A percentile compares a stretch with the other conserved stretches of the same genome.
These are phyloP conservation scores for Sporophila hypoxantha DNA, from an alignment of 2,113 vertebrate species.

Conservation along the genomic window DNA sequence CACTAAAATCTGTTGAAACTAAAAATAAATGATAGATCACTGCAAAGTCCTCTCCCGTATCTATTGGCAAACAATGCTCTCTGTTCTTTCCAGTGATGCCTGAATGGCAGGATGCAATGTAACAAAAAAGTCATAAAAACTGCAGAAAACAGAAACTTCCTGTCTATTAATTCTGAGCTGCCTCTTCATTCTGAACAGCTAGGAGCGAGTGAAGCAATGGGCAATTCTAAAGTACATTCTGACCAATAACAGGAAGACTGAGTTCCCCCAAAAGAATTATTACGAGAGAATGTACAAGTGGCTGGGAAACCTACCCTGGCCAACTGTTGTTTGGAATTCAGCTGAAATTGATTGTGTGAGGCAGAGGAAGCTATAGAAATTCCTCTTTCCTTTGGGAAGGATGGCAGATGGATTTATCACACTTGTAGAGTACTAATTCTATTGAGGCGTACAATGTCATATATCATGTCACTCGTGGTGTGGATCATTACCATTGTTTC, in stretches of 20 bases:
- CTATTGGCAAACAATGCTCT: not conserved
- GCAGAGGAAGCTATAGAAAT: not conserved
- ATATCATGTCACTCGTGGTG: not conserved
- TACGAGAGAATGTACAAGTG: not conserved
- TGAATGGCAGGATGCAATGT: not conserved
- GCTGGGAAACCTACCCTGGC: not conserved
- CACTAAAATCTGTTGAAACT: not conserved
- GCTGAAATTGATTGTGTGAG: not conserved
- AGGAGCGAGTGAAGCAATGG: not conserved
- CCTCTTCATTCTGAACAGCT: not conserved
- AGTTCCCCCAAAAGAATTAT: not conserved
- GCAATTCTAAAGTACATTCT: not conserved
- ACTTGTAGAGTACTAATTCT: not conserved
- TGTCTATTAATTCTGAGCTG: not conserved
- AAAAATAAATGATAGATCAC: not conserved
- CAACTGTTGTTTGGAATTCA: not conserved
- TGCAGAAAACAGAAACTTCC: not conserved
- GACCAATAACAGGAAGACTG: not conserved
- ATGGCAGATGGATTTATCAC: not conserved
- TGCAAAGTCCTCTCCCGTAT: not conserved
- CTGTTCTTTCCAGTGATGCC: not conserved
- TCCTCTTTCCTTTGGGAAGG: not conserved
- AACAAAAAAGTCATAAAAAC: not conserved
- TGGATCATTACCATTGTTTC: not conserved
- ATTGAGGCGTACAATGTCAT: not conserved